Percentiles rank a stretch among this genome's conserved stretches.
phyloP scores from a whole-genome alignment of 2,888 invertebrate species.

The Phortica magna region DNA sequence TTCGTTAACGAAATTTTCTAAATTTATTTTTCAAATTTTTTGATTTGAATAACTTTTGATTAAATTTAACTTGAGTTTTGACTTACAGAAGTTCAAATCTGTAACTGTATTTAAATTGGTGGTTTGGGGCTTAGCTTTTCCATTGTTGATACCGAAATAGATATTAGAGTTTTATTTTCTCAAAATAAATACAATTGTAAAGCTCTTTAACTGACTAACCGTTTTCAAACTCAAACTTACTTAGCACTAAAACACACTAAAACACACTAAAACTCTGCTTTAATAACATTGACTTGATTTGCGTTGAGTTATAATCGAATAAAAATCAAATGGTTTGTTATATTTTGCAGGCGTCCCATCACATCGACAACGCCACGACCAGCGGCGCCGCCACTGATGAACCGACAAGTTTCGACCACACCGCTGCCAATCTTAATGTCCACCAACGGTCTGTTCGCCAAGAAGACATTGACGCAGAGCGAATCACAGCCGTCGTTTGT shows the following conservation, averaged over 20 bases:
- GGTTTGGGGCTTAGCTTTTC: constrained; percentile 76
- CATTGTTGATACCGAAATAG: constrained; percentile 32
- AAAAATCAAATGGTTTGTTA: neutral
- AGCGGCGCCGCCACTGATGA: constrained; percentile 50
- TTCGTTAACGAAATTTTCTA: neutral
- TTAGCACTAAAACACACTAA: neutral
- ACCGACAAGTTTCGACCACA: constrained; percentile 63
- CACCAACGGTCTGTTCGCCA: constrained; percentile 65
- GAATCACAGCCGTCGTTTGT: constrained; percentile 71
- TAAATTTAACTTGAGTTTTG: neutral
- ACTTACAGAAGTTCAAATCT: neutral
- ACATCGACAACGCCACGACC: constrained; percentile 73
- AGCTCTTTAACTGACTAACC: constrained; percentile 20
- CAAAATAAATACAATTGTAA: neutral
- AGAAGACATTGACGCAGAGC: constrained; percentile 58
- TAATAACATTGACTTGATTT: neutral
- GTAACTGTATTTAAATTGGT: constrained; percentile 53
- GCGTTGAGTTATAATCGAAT: neutral
- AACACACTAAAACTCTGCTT: neutral
- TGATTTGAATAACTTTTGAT: neutral
- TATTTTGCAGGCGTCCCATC: constrained; percentile 74
- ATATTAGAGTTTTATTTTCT: neutral
- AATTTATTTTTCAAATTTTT: constrained; percentile 31
- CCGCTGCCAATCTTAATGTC: constrained; percentile 72
- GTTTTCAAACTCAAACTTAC: neutral